phyloP scores from a whole-genome alignment of 2,113 vertebrate genomes.

The Poeciliopsis prolifica region DNA sequence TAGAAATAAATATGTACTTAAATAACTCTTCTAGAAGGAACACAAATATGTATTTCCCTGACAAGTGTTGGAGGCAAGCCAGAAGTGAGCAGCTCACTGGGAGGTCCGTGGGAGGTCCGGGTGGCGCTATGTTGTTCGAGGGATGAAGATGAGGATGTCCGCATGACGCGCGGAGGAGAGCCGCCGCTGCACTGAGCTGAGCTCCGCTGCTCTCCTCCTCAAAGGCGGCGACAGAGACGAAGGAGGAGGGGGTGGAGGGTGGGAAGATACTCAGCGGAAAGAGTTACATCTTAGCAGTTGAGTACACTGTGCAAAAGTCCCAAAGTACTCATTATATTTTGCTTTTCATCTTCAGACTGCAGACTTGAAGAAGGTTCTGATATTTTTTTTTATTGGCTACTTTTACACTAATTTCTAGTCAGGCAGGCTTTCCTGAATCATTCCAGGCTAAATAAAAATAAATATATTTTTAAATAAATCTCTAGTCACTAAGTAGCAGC shows the following conservation, averaged over 20 bases:
- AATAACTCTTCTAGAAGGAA: not conserved
- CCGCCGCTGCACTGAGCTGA: constrained; percentile 10
- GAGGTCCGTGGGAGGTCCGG: not conserved
- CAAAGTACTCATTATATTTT: not conserved
- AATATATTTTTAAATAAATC: too few species aligned
- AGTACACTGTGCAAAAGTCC: not conserved
- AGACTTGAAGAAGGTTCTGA: not conserved
- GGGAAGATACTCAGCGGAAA: not conserved
- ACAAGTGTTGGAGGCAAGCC: not conserved
- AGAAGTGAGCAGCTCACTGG: not conserved
- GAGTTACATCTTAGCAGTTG: not conserved
- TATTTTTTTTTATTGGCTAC: not conserved
- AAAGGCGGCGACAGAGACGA: constrained; percentile 2
- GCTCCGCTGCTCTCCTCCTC: constrained; percentile 39
- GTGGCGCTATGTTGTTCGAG: constrained; percentile 5
- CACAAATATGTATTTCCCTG: not conserved
- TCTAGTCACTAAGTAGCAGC: too few species aligned
- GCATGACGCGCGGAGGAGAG: constrained; percentile 32
- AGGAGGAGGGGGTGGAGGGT: not conserved
- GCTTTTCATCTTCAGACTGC: not conserved
- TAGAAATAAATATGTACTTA: not conserved
- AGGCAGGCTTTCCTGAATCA: not conserved
- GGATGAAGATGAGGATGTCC: not conserved
- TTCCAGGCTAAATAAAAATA: not conserved
- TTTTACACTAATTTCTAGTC: not conserved